These are phyloP conservation scores for Orthonychiurus folsomi DNA, from an alignment of 2,888 invertebrate genomes.

Conservation along the genomic window DNA sequence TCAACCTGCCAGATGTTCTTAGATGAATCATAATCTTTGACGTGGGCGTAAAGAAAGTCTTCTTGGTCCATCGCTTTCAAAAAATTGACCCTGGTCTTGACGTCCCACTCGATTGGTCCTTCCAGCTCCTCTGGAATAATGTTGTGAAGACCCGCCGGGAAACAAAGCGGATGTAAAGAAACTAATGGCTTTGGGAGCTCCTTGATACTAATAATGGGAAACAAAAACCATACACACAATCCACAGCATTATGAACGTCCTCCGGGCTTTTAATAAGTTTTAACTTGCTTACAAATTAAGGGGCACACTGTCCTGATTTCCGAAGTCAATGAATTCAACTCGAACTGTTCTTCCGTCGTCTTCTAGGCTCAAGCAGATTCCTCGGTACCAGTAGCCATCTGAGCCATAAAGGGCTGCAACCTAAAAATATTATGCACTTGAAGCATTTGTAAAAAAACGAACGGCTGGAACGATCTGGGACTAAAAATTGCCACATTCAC, in stretches of 20 bases:
- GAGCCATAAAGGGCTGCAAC: neutral
- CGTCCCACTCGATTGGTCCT: too few species aligned
- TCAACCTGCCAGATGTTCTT: neutral
- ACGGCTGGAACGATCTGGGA: too few species aligned
- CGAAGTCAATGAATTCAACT: neutral
- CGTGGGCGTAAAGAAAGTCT: neutral
- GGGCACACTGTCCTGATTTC: neutral
- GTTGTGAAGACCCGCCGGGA: neutral
- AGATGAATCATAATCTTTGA: neutral
- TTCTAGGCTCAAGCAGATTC: neutral
- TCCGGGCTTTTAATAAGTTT: too few species aligned
- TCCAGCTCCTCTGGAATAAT: neutral
- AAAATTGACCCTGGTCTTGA: neutral
- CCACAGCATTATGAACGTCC: too few species aligned
- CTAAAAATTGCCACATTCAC: too few species aligned
- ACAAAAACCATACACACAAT: too few species aligned
- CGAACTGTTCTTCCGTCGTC: neutral
- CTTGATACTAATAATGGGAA: too few species aligned
- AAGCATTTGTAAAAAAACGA: too few species aligned
- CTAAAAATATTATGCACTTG: too few species aligned
- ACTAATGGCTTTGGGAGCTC: neutral
- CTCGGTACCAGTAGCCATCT: neutral
- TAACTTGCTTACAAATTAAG: neutral
- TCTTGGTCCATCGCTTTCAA: neutral
- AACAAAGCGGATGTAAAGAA: neutral